Evolutionary conservation across 1,140 invertebrate species (phyloP), one percentile per base, ranked within the genome.

Genomic region (Penaeus japonicus): DNA sequence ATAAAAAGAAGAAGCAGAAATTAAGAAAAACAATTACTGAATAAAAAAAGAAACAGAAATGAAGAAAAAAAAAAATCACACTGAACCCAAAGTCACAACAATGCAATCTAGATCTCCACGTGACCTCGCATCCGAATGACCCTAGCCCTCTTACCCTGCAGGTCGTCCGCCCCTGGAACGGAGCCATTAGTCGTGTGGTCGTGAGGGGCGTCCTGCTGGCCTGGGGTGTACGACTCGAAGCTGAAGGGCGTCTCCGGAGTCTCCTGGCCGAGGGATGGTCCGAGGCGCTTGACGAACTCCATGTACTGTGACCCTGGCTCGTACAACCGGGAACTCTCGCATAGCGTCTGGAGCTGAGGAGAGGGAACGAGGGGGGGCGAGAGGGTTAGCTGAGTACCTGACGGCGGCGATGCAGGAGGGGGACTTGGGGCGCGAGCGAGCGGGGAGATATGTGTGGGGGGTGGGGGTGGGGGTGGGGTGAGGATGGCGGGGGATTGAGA

Each of bases 261-360:
- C 35, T 90, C 88, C 20, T 24, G 47, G n/a, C 55, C 53, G 32
- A 54, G 54, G n/a, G 84, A 65, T 1, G 87, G 79, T 30, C 85
- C 84, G 5, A 94, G 85, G 53, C 93, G 91, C 75, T 92, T 92
- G 15, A 94, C 93, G 92, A 93, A 94, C 88, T 94, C 94, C 75
- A 93, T 92, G 91, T 93, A 94, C 90, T 94, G 93, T 20, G 92
- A 92, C 7, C 94, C 94, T n/a, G 93, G 92, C 84, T 94, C 93
- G 91, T 95, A 94, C 15, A 92, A 90, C 77, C 93, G 92, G 87
- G 93, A 93, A 88, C 92, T 93, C 89, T 94, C 94, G 91, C 92
- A 93, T 54, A 94, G 91, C 2, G 93, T 93, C 90, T 94, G 93
- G 89, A 94, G 94, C 92, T 94, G 92, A 35, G 57, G 35, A 85